These are phyloP conservation scores for Achlya flavicornis DNA, from an alignment of 2,888 invertebrate genomes.

Conservation along the genomic window DNA sequence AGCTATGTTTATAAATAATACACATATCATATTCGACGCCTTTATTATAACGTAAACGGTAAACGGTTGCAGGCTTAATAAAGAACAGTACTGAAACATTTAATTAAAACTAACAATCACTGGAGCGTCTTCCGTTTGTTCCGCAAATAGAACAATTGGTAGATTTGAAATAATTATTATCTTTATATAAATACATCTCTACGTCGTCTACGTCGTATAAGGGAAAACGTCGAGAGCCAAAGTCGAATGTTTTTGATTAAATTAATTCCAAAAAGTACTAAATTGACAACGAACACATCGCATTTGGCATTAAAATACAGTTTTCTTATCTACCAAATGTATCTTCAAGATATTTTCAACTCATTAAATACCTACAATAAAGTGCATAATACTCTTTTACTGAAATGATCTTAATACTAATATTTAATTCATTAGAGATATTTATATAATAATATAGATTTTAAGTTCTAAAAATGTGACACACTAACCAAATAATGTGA, in stretches of 20 bases:
- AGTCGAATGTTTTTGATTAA: too few relatives aligned
- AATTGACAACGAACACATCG: too few relatives aligned
- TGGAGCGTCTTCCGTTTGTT: not conserved
- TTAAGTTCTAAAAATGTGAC: not conserved
- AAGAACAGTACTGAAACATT: not conserved
- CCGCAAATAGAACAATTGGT: not conserved
- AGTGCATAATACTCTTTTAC: not conserved
- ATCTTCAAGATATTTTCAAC: not conserved
- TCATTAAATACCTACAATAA: not conserved
- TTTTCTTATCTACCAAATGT: not conserved
- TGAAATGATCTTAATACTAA: not conserved
- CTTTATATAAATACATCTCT: too few relatives aligned
- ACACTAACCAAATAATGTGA: not conserved
- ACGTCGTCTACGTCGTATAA: too few relatives aligned
- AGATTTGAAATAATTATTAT: not conserved
- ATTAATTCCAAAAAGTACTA: too few relatives aligned
- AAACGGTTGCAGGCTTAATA: constrained; percentile 2
- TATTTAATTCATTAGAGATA: not conserved
- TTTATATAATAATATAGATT: not conserved
- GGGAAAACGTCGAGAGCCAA: too few relatives aligned
- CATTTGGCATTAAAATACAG: not conserved
- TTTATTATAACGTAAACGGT: not conserved
- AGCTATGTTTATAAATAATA: not conserved
- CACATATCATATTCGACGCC: not conserved
- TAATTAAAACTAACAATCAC: constrained; percentile 5